A percentile compares a stretch with the other conserved stretches of the same genome.
phyloP scores from a whole-genome alignment of 92 coral and sea anemone species.

The Palythoa grandiflora region DNA sequence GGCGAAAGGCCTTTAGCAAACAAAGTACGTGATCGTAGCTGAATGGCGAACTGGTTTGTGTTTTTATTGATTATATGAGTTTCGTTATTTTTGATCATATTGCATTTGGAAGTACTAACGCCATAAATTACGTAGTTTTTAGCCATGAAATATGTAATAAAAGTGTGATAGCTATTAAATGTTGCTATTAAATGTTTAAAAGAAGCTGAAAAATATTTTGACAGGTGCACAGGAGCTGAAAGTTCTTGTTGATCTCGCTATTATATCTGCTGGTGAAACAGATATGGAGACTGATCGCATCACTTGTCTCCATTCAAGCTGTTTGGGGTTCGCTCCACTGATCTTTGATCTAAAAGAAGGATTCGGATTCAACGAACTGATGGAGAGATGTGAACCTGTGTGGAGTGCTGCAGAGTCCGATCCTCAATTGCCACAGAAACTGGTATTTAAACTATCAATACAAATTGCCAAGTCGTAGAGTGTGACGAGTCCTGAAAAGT shows the following conservation, averaged over 20 bases:
- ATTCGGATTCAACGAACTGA: conserved; percentile 70
- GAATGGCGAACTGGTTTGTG: too few relatives aligned
- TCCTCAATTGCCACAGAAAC: conserved; percentile 61
- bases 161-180: too few relatives aligned
- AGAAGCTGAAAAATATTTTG: neutral
- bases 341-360: conserved; percentile 69
- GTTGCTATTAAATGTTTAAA: too few relatives aligned
- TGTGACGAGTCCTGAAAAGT: too few relatives aligned
- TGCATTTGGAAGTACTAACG: too few relatives aligned
- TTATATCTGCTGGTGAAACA: conserved; percentile 87
- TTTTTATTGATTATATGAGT: too few relatives aligned
- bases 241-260: conserved; percentile 90
- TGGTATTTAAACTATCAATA: conserved; percentile 51
- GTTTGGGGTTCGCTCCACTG: conserved; percentile 82
- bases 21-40: too few relatives aligned
- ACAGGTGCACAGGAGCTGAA: conserved; percentile 82
- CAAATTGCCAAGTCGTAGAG: neutral
- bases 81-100: too few relatives aligned
- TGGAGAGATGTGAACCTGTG: conserved; percentile 71
- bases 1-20: too few relatives aligned
- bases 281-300: conserved; percentile 79
- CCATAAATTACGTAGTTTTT: too few relatives aligned
- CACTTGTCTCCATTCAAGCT: conserved; percentile 79
- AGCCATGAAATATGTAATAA: too few relatives aligned
- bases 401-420: conserved; percentile 80